Evolutionary conservation across 2,797 vertebrate genomes (phyloP).

Genomic region (Menidia menidia): DNA sequence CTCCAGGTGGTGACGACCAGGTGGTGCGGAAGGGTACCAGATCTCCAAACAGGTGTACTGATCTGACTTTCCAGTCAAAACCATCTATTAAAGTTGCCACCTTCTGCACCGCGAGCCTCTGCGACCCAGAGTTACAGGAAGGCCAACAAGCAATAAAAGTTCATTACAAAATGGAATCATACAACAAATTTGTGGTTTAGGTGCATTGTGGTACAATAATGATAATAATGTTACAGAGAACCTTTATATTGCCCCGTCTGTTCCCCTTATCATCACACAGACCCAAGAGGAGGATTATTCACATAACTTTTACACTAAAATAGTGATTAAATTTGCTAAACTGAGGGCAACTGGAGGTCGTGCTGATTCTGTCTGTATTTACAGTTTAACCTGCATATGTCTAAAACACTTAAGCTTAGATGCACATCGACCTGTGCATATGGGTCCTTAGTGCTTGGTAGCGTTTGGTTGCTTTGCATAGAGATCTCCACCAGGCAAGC

Average conservation of each 20-base stretch:
- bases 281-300: too few species aligned
- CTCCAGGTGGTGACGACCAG: constrained; percentile 62
- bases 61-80: constrained; percentile 30
- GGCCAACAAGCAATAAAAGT: constrained; percentile 5
- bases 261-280: neutral
- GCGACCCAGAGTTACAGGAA: constrained; percentile 5
- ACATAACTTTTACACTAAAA: too few species aligned
- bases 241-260: neutral
- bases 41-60: constrained; percentile 41
- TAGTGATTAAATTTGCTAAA: neutral
- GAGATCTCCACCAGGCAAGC: constrained; percentile 41
- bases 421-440: too few species aligned
- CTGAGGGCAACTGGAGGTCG: constrained; percentile 13
- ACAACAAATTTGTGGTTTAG: neutral
- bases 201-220: neutral
- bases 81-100: constrained; percentile 39
- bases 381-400: neutral
- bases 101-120: constrained; percentile 3
- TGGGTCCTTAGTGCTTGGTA: constrained; percentile 19
- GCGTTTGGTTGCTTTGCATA: constrained; percentile 6
- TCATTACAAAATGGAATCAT: neutral
- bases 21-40: constrained; percentile 40
- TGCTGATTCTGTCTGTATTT: neutral
- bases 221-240: neutral
- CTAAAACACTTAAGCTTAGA: neutral